A percentile compares a stretch with the other conserved stretches of the same genome.
phyloP scores from a whole-genome alignment of 2,888 invertebrate species.

The Drosophila putrida region DNA sequence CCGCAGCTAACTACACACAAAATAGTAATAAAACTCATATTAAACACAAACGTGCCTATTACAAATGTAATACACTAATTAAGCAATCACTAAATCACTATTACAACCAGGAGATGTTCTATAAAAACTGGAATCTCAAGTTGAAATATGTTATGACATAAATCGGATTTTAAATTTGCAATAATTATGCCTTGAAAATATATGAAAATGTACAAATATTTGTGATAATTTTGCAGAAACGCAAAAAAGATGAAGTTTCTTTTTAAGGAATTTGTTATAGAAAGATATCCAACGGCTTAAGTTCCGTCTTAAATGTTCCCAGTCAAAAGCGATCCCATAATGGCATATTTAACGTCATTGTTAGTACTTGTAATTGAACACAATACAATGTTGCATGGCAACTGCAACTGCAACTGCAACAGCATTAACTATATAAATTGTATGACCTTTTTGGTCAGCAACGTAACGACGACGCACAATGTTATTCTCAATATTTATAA shows the following conservation, averaged over 20 bases:
- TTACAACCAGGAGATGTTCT: constrained; percentile 32
- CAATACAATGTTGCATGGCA: constrained; percentile 37
- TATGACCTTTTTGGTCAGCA: constrained; percentile 72
- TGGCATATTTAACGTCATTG: neutral
- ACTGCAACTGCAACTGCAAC: constrained; percentile 33
- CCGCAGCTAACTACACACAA: constrained; percentile 45
- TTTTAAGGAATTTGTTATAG: too few species aligned
- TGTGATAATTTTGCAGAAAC: too few species aligned
- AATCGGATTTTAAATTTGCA: neutral
- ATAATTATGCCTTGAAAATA: neutral
- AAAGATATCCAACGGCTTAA: neutral
- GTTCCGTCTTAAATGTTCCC: neutral
- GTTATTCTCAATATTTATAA: constrained; percentile 18
- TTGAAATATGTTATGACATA: neutral
- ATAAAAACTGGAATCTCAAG: constrained; percentile 6
- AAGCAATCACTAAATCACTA: constrained; percentile 40
- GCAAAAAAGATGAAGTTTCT: too few species aligned
- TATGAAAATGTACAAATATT: neutral
- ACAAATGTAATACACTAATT: constrained; percentile 53
- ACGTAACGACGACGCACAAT: constrained; percentile 71
- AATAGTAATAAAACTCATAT: constrained; percentile 19
- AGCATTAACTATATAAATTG: constrained; percentile 46
- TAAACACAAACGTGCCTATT: constrained; percentile 30
- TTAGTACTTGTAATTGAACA: constrained; percentile 31
- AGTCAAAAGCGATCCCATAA: neutral